phyloP scores from a whole-genome alignment of 2,888 invertebrate genomes.

The Drosophila tripunctata region DNA sequence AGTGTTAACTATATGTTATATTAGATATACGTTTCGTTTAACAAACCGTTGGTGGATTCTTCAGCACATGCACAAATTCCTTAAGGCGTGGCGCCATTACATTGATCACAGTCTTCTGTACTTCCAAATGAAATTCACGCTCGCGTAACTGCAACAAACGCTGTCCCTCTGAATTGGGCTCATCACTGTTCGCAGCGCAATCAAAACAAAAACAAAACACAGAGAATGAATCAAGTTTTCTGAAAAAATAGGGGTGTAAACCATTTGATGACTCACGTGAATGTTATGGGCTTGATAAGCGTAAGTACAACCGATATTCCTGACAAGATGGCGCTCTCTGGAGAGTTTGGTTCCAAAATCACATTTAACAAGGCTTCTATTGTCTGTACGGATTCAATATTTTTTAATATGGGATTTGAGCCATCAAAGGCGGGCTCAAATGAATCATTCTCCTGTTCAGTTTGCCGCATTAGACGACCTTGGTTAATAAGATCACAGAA shows the following conservation, averaged over 20 bases:
- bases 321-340: slow-evolving; percentile 90
- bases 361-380: slow-evolving; percentile 89
- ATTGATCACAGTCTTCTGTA: slow-evolving; percentile 87
- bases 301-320: slow-evolving; percentile 92
- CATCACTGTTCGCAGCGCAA: slow-evolving; percentile 79
- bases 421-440: slow-evolving; percentile 82
- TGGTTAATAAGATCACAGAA: slow-evolving; percentile 93
- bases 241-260: slow-evolving; percentile 2
- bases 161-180: slow-evolving; percentile 82
- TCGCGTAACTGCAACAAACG: slow-evolving; percentile 83
- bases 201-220: neutral
- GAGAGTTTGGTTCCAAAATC: slow-evolving; percentile 88
- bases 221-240: no score
- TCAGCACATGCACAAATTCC: slow-evolving; percentile 88
- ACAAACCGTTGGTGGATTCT: slow-evolving; percentile 89
- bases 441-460: slow-evolving; percentile 86
- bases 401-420: slow-evolving; percentile 89
- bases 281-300: slow-evolving; percentile 85
- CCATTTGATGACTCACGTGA: slow-evolving; percentile 60
- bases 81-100: slow-evolving; percentile 88
- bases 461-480: slow-evolving; percentile 86
- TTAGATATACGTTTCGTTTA: neutral
- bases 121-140: slow-evolving; percentile 86
- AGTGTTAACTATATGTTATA: no score
- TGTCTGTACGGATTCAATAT: slow-evolving; percentile 88